Evolutionary conservation across 2,113 vertebrate species (phyloP).

Genomic region (Spizaetus ornatus): DNA sequence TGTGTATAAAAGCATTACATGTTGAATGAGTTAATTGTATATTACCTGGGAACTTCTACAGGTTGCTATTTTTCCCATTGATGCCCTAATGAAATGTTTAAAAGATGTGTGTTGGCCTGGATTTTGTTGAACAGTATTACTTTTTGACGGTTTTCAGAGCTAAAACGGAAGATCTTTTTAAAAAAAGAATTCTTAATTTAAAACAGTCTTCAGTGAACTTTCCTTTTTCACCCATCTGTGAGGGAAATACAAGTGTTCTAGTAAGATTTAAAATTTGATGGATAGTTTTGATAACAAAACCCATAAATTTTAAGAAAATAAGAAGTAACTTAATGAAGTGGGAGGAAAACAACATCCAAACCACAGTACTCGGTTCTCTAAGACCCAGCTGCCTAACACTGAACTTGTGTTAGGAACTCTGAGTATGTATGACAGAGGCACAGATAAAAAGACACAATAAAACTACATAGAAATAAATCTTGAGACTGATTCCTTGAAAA

Average conservation of each 20-base stretch:
- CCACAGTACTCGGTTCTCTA: background rate
- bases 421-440: background rate
- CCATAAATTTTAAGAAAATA: background rate
- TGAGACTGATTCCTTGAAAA: background rate
- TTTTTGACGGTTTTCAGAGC: background rate
- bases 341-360: background rate
- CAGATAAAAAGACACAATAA: background rate
- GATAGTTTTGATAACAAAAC: background rate
- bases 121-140: background rate
- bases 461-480: background rate
- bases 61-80: background rate
- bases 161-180: background rate
- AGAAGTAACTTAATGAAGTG: background rate
- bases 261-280: background rate
- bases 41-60: background rate
- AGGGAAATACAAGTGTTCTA: background rate
- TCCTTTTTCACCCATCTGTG: background rate
- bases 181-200: background rate
- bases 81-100: background rate
- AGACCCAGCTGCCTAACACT: background rate
- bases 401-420: background rate
- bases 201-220: background rate
- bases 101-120: background rate
- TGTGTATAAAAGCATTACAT: background rate
- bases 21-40: background rate